Evolutionary conservation across 2,113 vertebrate genomes (phyloP).

Genomic region (Motacilla tschutschensis): DNA sequence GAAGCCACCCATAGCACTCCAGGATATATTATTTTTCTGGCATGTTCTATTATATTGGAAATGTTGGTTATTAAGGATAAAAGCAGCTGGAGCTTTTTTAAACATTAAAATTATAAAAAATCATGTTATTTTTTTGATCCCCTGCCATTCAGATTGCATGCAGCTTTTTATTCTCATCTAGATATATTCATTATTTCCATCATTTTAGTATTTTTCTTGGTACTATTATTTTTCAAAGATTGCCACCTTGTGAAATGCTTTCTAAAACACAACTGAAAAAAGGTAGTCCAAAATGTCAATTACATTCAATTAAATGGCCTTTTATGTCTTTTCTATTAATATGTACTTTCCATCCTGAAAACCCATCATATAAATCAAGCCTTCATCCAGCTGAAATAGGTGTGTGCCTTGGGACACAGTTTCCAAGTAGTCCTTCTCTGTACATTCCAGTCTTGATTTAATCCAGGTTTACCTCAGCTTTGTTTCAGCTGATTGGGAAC

Average conservation of each 20-base stretch:
- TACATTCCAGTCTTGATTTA: constrained; percentile 44
- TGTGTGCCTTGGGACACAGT: background rate
- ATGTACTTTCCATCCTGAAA: constrained; percentile 16
- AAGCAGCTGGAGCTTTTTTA: background rate
- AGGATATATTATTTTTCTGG: background rate
- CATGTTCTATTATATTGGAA: background rate
- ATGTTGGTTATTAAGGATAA: background rate
- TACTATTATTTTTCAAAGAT: background rate
- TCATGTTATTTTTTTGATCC: background rate
- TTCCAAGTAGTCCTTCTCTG: background rate
- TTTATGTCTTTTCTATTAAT: constrained; percentile 6
- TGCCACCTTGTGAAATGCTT: background rate
- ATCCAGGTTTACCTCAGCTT: constrained; percentile 31
- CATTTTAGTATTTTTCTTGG: background rate
- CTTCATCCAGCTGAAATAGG: constrained; percentile 16
- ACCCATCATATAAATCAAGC: background rate
- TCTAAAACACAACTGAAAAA: background rate
- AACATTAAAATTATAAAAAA: background rate
- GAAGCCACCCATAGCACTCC: background rate
- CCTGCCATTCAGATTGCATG: background rate
- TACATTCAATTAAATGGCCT: background rate
- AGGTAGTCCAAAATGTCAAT: background rate
- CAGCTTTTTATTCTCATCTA: background rate
- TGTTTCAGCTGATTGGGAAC: background rate
- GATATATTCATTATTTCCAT: background rate